phyloP scores from a whole-genome alignment of 2,113 vertebrate genomes.

The Perca fluviatilis region DNA sequence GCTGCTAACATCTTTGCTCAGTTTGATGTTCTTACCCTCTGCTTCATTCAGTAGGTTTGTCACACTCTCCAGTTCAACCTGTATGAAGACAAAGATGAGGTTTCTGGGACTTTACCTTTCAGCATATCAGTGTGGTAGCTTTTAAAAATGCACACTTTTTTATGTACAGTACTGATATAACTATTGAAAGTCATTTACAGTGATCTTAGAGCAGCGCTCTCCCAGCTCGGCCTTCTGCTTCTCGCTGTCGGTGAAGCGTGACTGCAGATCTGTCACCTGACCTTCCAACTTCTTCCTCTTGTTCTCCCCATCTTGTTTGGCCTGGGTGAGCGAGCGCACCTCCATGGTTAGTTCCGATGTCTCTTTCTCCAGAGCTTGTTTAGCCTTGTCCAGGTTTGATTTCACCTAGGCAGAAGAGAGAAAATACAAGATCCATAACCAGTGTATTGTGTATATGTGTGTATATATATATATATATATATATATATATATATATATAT shows the following conservation, averaged over 20 bases:
- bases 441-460: too few relatives aligned
- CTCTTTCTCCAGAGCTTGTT: constrained; percentile 94
- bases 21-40: constrained; percentile 94
- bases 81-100: neutral
- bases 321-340: constrained; percentile 88
- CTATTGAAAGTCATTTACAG: constrained; percentile 78
- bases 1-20: constrained; percentile 92
- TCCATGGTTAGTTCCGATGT: constrained; percentile 89
- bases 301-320: constrained; percentile 94
- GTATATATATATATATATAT: too few relatives aligned
- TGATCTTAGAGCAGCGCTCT: constrained; percentile 92
- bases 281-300: constrained; percentile 95
- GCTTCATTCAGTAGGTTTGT: constrained; percentile 91
- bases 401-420: constrained; percentile 85
- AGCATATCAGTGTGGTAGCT: accelerated
- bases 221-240: constrained; percentile 90
- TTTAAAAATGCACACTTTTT: neutral
- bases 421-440: neutral
- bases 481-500: too few relatives aligned
- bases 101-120: neutral
- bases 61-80: constrained; percentile 93
- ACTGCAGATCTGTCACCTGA: constrained; percentile 92
- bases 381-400: constrained; percentile 93
- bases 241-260: constrained; percentile 90
- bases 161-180: neutral